phyloP scores from a whole-genome alignment of 2,888 invertebrate genomes.

The Hymenopus coronatus region DNA sequence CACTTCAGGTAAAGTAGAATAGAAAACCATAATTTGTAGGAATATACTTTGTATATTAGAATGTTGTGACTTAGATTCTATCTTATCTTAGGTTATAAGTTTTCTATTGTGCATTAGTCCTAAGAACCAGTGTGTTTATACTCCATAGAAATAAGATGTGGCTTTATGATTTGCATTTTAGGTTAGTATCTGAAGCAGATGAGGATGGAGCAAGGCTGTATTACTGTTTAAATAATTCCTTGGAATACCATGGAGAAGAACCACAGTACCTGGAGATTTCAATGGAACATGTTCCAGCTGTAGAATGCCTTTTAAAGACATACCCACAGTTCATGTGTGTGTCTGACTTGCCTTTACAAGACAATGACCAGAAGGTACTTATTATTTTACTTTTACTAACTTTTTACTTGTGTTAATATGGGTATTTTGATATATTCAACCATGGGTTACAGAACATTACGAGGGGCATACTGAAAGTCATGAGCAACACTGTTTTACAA shows the following conservation, averaged over 20 bases:
- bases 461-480: too few relatives aligned
- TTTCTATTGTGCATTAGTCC: not conserved
- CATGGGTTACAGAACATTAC: too few relatives aligned
- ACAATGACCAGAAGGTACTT: conserved; percentile 62
- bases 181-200: conserved; percentile 61
- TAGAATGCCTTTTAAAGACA: conserved; percentile 65
- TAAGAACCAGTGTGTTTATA: not conserved
- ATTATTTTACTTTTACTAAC: not conserved
- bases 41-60: too few relatives aligned
- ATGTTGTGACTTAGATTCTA: too few relatives aligned
- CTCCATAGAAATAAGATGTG: not conserved
- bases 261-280: conserved; percentile 73
- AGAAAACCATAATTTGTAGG: too few relatives aligned
- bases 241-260: conserved; percentile 81
- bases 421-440: too few relatives aligned
- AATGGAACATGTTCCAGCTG: conserved; percentile 61
- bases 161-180: conserved; percentile 34
- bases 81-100: not conserved
- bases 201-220: conserved; percentile 60
- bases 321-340: conserved; percentile 79
- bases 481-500: too few relatives aligned
- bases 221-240: conserved; percentile 80
- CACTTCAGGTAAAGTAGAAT: too few relatives aligned
- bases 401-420: not conserved
- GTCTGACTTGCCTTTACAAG: conserved; percentile 65